Base-by-base conservation (phyloP, 2,113 vertebrate genomes). In the Myotis davidii region DNA sequence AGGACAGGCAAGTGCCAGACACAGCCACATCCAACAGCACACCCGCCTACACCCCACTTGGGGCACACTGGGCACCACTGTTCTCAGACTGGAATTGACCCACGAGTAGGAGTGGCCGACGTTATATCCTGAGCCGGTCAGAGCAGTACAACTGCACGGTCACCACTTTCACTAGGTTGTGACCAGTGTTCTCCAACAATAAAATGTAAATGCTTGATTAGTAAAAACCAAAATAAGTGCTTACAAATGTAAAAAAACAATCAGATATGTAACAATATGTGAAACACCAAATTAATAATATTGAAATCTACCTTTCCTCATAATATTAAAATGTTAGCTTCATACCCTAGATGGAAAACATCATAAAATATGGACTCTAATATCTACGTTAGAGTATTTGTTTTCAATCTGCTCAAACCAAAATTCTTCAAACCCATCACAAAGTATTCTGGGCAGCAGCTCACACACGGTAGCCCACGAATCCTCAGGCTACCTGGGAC, bases 31-130 rank as follows among this genome's bases (percentile, higher is more conserved):
- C 27, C 29, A 39, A 52, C 78, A 27, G 27, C 7, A 25, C 76
- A 6, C 1, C 23, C 21, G 3, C 21, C 72, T 4, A 2, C 21
- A 11, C 1, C 2, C 0, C 2, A 3, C 25, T 2, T 6, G 27
- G 21, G 50, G 16, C 12, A 27, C 12, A 54, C 10, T 0, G 14
- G 42, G 20, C 14, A 1, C 2, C 39, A 11, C 0, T 16, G 45
- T 56, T 77, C 59, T 82, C 64, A 2, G 64, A 42, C 25, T 0
- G 34, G 48, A 59, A 34, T 2, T 4, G 65, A 12, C 12, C 25
- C 20, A 3, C 2, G n/a, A 37, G 37, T 1, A 9, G 16, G 9
- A 42, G 5, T 11, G n/a, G 65, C n/a, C 32, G 7, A 20, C 13
- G 2, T 37, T 78, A 48, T 0, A 9, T 6, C 39, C 27, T 0